A percentile compares a stretch with the other conserved stretches of the same genome.
These are phyloP conservation scores for Sinonovacula constricta DNA, from an alignment of 1,140 invertebrate species.

Conservation along the genomic window DNA sequence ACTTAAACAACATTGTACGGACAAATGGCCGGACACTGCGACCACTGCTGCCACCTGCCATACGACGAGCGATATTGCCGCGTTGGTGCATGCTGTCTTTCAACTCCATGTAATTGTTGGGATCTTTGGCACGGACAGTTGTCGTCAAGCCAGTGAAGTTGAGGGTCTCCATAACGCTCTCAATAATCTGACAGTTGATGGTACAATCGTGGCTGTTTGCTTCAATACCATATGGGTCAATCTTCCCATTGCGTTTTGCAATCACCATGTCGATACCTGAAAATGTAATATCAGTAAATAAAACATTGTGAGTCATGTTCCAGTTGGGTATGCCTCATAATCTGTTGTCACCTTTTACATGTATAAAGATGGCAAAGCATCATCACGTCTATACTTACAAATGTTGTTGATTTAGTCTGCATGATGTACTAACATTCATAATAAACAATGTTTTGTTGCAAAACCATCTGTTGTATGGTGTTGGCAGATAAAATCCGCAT, in stretches of 20 bases:
- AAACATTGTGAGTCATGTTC: no score
- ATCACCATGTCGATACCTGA: slow-evolving; percentile 60
- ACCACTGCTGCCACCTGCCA: slow-evolving; percentile 40
- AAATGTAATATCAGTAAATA: no score
- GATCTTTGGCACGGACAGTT: background rate
- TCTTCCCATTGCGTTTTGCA: slow-evolving; percentile 20
- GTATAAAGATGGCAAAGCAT: no score
- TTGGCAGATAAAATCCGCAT: no score
- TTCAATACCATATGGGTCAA: slow-evolving; percentile 52
- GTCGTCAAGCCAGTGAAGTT: background rate
- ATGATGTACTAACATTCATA: no score
- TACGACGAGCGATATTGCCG: background rate
- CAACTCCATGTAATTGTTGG: background rate
- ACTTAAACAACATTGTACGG: slow-evolving; percentile 54
- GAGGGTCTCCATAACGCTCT: slow-evolving; percentile 27
- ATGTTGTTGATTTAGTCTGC: no score
- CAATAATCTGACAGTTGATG: slow-evolving; percentile 61
- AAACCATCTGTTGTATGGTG: no score
- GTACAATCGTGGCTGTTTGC: slow-evolving; percentile 65
- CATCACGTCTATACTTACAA: no score
- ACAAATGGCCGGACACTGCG: slow-evolving; percentile 41
- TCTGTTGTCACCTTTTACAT: no score
- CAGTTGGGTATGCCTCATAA: no score
- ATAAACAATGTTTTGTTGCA: no score
- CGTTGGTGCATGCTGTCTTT: background rate